Conservation (phyloP, 1,140 invertebrate genomes). For the Tenebrio molitor region DNA sequence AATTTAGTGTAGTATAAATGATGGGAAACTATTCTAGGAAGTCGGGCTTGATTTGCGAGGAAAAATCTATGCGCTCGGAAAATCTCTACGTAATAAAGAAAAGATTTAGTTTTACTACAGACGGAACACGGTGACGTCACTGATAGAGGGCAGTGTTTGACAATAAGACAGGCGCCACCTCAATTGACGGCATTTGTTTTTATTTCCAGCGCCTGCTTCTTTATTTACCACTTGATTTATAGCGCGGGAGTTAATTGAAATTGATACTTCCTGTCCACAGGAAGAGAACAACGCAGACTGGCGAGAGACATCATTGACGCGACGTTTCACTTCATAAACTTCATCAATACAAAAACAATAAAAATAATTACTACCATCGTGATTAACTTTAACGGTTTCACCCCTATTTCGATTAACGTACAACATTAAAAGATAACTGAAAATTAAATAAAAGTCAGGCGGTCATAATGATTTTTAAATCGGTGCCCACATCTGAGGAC, state of each 20-base stretch:
- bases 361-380: slow-evolving; percentile 15
- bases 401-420: slow-evolving; percentile 22
- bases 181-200: slow-evolving; percentile 62
- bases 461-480: slow-evolving; percentile 37
- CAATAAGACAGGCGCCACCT: slow-evolving; percentile 63
- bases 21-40: slow-evolving; percentile 1
- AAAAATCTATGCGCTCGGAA: neutral
- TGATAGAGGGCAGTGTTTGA: slow-evolving; percentile 56
- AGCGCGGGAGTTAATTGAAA: slow-evolving; percentile 62
- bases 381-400: slow-evolving; percentile 41
- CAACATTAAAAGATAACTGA: slow-evolving; percentile 1
- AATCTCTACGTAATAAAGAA: neutral
- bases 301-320: slow-evolving; percentile 18
- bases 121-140: slow-evolving; percentile 56
- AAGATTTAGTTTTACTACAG: slow-evolving; percentile 54
- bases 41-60: neutral
- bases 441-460: slow-evolving; percentile 27
- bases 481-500: slow-evolving; percentile 33
- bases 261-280: slow-evolving; percentile 63
- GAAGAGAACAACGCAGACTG: slow-evolving; percentile 46
- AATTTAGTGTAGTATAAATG: neutral
- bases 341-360: slow-evolving; percentile 20
- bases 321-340: neutral
- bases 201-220: slow-evolving; percentile 60
- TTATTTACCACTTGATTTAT: slow-evolving; percentile 65